These are phyloP conservation scores for Coelopa frigida DNA, from an alignment of 1,140 invertebrate species.

Conservation along the genomic window DNA sequence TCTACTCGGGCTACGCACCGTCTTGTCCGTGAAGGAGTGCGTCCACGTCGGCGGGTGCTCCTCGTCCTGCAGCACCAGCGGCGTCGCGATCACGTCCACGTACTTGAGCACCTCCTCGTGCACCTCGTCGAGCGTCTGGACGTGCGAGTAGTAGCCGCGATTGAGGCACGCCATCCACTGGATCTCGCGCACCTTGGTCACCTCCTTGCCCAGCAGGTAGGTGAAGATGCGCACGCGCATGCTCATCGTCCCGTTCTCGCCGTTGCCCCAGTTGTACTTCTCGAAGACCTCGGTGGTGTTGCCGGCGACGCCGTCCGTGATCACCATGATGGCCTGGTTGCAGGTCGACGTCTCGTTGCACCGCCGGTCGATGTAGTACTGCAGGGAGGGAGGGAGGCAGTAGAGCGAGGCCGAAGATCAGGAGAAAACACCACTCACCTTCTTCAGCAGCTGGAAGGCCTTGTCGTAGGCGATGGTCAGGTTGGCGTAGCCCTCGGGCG, in stretches of 20 bases:
- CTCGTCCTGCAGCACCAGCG: slow-evolving; percentile 68
- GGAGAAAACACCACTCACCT: slow-evolving; percentile 50
- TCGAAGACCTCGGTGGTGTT: slow-evolving; percentile 84
- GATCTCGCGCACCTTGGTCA: slow-evolving; percentile 84
- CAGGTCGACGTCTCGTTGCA: slow-evolving; percentile 60
- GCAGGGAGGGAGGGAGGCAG: slow-evolving; percentile 14
- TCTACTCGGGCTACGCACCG: slow-evolving; percentile 49
- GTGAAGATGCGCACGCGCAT: slow-evolving; percentile 92
- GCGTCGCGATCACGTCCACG: slow-evolving; percentile 81
- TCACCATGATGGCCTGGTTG: slow-evolving; percentile 97
- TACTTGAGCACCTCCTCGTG: slow-evolving; percentile 89
- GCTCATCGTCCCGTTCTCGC: slow-evolving; percentile 47
- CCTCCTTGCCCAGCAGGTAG: slow-evolving; percentile 93
- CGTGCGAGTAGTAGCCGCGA: slow-evolving; percentile 88
- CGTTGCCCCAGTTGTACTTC: slow-evolving; percentile 70
- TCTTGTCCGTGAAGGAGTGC: slow-evolving; percentile 76
- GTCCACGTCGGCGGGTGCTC: slow-evolving; percentile 83
- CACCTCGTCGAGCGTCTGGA: slow-evolving; percentile 87
- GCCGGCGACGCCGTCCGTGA: slow-evolving; percentile 93
- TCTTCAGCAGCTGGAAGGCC: slow-evolving; percentile 77
- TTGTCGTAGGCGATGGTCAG: slow-evolving; percentile 73
- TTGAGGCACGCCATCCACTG: slow-evolving; percentile 94
- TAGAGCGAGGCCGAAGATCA: slow-evolving; percentile 6
- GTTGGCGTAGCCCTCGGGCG: slow-evolving; percentile 76
- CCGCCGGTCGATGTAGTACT: slow-evolving; percentile 51